A percentile compares a stretch with the other conserved stretches of the same genome.
Conservation (phyloP, 2,888 invertebrate genomes). For the Hetaerina titia region DNA sequence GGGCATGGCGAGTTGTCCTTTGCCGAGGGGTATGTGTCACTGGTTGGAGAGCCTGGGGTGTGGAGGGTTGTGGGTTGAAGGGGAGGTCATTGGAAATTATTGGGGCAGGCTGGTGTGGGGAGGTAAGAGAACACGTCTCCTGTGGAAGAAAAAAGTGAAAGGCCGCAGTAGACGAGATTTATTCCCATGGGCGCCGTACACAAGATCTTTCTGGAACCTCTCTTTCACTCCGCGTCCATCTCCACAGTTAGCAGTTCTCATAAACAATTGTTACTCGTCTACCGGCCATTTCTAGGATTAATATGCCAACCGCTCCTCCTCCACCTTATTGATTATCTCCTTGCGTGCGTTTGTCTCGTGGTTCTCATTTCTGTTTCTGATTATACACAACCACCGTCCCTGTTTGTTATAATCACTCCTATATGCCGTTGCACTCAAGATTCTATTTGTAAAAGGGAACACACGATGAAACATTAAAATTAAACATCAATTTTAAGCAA, state of each 20-base stretch:
- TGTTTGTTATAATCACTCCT: too few species aligned
- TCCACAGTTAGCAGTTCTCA: not conserved
- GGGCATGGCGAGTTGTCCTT: not conserved
- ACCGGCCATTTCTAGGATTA: too few species aligned
- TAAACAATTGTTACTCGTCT: too few species aligned
- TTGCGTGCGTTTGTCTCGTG: too few species aligned
- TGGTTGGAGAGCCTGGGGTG: not conserved
- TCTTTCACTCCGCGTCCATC: not conserved
- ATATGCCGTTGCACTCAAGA: too few species aligned
- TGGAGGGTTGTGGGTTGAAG: not conserved
- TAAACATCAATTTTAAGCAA: too few species aligned
- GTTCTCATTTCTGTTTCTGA: too few species aligned
- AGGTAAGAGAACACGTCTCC: not conserved
- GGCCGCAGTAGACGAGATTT: slow-evolving; percentile 27
- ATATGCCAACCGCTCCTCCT: too few species aligned
- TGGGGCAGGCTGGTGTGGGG: not conserved
- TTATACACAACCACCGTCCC: too few species aligned
- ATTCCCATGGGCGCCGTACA: slow-evolving; percentile 26
- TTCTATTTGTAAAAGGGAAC: too few species aligned
- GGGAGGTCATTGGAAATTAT: not conserved
- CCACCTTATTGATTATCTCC: too few species aligned
- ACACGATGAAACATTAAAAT: too few species aligned
- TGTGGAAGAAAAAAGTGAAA: slow-evolving; percentile 29
- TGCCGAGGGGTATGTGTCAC: not conserved
- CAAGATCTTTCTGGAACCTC: not conserved